Percentiles rank a stretch among this genome's conserved stretches.
Conservation (phyloP, 2,888 invertebrate genomes). For the Agelastica alni region DNA sequence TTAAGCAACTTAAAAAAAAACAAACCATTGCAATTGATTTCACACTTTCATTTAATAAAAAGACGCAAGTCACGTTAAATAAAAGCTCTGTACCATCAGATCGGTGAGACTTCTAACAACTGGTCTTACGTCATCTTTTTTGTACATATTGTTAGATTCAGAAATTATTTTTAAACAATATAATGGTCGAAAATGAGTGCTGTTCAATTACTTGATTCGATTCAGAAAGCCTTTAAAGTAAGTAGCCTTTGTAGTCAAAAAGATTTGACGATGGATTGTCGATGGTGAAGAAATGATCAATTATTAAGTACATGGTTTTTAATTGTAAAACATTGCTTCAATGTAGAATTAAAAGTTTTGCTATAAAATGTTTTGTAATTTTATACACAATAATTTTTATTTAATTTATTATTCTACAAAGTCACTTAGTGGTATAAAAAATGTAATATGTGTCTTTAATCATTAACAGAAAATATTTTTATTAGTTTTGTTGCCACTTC, state of each 20-base stretch:
- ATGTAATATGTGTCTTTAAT: too few relatives aligned
- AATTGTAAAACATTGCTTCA: too few relatives aligned
- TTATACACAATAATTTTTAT: too few relatives aligned
- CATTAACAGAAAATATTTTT: too few relatives aligned
- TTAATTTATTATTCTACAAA: too few relatives aligned
- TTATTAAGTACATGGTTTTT: too few relatives aligned
- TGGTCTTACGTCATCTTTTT: constrained; percentile 35
- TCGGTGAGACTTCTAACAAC: constrained; percentile 34
- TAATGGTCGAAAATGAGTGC: constrained; percentile 28
- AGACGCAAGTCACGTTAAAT: constrained; percentile 42
- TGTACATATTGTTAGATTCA: constrained; percentile 27
- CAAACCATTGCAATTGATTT: constrained; percentile 35
- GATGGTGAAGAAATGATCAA: constrained; percentile 26
- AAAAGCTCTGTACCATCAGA: constrained; percentile 32
- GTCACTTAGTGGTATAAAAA: too few relatives aligned
- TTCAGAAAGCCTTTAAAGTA: constrained; percentile 25
- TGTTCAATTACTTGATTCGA: constrained; percentile 27
- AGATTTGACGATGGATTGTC: constrained; percentile 17
- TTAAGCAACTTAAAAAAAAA: too few relatives aligned
- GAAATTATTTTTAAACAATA: constrained; percentile 31
- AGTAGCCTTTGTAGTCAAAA: constrained; percentile 20
- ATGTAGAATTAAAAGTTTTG: too few relatives aligned
- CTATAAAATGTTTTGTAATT: too few relatives aligned
- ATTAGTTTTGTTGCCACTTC: too few relatives aligned
- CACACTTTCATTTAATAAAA: constrained; percentile 34